Base-by-base conservation (phyloP, 2,888 invertebrate genomes). In the Tenthredo amoena region DNA sequence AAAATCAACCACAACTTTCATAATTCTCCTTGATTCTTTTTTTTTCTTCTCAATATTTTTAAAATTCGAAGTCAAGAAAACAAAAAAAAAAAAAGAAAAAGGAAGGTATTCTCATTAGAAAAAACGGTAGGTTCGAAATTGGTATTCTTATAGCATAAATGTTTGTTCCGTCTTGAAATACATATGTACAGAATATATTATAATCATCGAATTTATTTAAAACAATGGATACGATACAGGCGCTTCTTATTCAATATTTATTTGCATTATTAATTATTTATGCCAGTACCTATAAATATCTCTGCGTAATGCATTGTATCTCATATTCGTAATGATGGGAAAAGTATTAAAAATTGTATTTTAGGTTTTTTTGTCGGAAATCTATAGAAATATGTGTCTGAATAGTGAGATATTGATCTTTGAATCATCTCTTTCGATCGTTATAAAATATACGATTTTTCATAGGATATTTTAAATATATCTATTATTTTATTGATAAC, bases 1-100 rank as follows among this genome's bases (percentile, higher is more conserved):
- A 55, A 50, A 79, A 79, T 79, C 37, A 79, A 50, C 58, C 37
- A 26, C 47, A 72, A n/a, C 40, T 12, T 62, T 26, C 26, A 62
- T 62, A 26, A 26, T 62, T 71, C 18, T n/a, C 37, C 31, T 71
- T 9, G 7, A 18, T 34, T 71, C n/a, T 21, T 7, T 74, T 21
- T 21, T n/a, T 47, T 9, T 43, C 9, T 74, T 12, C 21, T 43
- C 12, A 74, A 40, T 74, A 74, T 15, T 12, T 68, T 6, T 34
- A 10, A 10, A 12, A 26, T 12, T 12, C 68, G 68, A 12, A 68
- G 12, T 18, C 34, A 34, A 18, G n/a, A 50, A 50, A 50, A 50
- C 1, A n/a, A 50, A 18, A 50, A 50, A n/a, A 50, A 50, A 50
- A 50, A 50, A 18, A 50, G 2, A 4, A 43, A 43, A 5, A 50